Conservation (phyloP, 2,797 vertebrate species). For the Pelodytes ibericus region DNA sequence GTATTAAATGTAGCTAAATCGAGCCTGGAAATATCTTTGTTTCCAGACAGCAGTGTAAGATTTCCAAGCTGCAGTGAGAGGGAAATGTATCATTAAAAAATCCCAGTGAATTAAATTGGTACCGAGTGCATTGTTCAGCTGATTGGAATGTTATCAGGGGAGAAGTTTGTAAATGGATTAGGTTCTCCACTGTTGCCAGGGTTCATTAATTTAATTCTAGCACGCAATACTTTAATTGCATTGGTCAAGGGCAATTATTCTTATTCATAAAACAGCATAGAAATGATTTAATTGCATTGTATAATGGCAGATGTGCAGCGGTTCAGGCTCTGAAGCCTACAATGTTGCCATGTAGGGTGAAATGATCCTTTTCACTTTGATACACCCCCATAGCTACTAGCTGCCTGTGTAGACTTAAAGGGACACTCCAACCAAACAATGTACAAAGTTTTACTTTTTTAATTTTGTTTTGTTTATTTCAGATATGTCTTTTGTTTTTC, state of each 20-base stretch:
- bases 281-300: background rate
- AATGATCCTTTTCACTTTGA: background rate
- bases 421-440: too few species aligned
- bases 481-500: too few species aligned
- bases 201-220: slow-evolving; percentile 31
- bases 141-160: background rate
- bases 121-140: background rate
- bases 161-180: background rate
- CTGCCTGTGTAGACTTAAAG: too few species aligned
- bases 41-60: background rate
- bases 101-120: background rate
- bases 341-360: background rate
- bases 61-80: background rate
- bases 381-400: too few species aligned
- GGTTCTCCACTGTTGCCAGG: background rate
- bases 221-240: slow-evolving; percentile 18
- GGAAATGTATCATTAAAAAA: background rate
- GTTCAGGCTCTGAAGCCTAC: background rate
- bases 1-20: too few species aligned
- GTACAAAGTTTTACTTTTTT: too few species aligned
- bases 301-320: background rate
- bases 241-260: slow-evolving; percentile 23
- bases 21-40: too few species aligned
- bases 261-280: slow-evolving; percentile 7
- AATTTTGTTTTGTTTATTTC: too few species aligned